Base-by-base conservation (phyloP, 2,888 invertebrate species). In the Andrena bucephala region DNA sequence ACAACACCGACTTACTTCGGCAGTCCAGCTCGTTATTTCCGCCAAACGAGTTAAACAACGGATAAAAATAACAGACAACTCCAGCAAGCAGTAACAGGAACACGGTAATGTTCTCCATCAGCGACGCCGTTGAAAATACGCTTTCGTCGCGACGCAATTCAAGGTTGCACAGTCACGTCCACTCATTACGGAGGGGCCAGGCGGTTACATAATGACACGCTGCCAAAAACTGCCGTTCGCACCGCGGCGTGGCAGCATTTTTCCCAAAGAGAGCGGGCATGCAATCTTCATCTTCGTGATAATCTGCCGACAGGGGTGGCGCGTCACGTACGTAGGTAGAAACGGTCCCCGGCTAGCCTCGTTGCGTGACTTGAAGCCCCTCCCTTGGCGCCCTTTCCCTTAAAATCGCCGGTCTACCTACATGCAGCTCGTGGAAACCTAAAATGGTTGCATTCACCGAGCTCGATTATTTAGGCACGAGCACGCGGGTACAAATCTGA, bases 361-460 rank as follows among this genome's bases (percentile, higher is more conserved):
- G 59, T 89, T 77, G 81, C 89, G 87, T 88, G 88, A 84, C 87
- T 87, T n/a, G 50, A 10, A 63, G 54, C 68, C 65, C 20, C 20
- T 54, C 63, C 50, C 65, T 70, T 20, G 54, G 24, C 42, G 42
- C 42, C 16, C 75, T 29, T 31, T 57, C 52, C 29, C 63, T 72
- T 42, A 57, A 71, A 65, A 31, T 54, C 59, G 31, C 31, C 36
- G 20, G 6, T 48, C 31, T 31, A 24, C 60, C 62, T 65, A 59
- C 69, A 48, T 31, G 42, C 31, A 36, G 6, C 63, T 69, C 31
- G 73, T 48, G 24, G 74, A 78, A 36, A 75, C 60, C 57, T 29
- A 29, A 52, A 60, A 68, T 57, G 48, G 36, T 33, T 29, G 36
- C 36, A 29, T 72, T 60, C 36, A 36, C 16, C 13, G 57, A 16